Conservation (phyloP, 2,113 vertebrate genomes). For the Castor canadensis region DNA sequence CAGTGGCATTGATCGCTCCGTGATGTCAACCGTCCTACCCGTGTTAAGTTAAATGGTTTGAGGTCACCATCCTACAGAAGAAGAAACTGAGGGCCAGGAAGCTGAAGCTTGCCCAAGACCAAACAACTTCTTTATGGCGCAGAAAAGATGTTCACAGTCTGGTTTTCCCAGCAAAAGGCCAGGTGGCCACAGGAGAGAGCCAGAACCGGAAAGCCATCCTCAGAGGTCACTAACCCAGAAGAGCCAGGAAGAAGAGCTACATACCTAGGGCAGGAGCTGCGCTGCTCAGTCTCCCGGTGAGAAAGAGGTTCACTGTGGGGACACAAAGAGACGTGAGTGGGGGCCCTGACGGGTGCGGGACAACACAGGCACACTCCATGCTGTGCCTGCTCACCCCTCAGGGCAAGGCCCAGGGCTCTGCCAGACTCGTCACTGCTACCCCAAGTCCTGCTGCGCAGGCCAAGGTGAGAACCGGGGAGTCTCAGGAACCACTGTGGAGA, state of each 20-base stretch:
- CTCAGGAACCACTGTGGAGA: background rate
- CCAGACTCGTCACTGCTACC: background rate
- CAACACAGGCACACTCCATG: background rate
- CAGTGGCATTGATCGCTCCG: background rate
- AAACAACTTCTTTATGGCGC: background rate
- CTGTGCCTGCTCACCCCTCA: background rate
- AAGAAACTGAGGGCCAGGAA: background rate
- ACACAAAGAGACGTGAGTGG: constrained; percentile 37
- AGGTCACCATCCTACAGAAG: background rate
- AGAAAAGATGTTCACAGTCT: background rate
- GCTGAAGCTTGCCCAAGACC: background rate
- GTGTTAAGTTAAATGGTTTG: background rate
- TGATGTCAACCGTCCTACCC: background rate
- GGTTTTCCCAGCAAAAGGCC: background rate
- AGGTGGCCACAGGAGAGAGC: background rate
- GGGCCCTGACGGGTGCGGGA: background rate
- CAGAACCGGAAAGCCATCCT: background rate
- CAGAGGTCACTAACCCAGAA: background rate
- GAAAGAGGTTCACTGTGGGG: constrained; percentile 86
- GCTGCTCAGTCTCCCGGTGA: constrained; percentile 84
- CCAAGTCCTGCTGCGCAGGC: background rate
- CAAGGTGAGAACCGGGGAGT: background rate
- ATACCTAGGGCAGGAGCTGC: constrained; percentile 86
- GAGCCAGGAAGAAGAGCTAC: constrained; percentile 62
- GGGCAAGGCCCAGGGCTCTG: background rate